These are phyloP conservation scores for Archegozetes longisetosus DNA, from an alignment of 1,140 invertebrate species.

Conservation along the genomic window DNA sequence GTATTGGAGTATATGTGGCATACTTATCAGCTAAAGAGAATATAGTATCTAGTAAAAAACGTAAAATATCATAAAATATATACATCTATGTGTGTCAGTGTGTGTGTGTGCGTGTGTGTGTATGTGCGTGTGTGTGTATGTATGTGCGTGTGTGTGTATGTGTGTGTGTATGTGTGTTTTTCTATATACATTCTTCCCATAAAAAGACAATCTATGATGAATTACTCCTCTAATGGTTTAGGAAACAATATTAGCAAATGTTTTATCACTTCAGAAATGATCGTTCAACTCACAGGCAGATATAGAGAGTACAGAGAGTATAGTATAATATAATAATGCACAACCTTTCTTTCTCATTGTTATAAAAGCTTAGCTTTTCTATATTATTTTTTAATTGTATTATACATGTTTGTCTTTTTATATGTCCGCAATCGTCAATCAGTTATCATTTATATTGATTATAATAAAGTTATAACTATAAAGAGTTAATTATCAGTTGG, in stretches of 20 bases:
- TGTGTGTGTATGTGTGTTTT: neutral
- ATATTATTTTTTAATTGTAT: no score
- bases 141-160: neutral
- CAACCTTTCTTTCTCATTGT: no score
- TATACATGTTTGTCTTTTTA: no score
- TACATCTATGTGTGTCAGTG: neutral
- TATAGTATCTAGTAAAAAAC: neutral
- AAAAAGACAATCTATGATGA: neutral
- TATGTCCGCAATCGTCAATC: no score
- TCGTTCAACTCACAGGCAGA: no score
- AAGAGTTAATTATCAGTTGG: no score
- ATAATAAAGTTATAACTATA: no score
- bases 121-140: neutral
- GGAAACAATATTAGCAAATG: neutral
- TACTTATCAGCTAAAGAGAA: neutral
- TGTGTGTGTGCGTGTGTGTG: neutral
- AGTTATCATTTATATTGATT: no score
- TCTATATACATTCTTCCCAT: neutral
- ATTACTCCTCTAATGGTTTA: neutral
- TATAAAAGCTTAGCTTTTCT: no score
- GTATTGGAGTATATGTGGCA: neutral
- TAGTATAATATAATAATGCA: no score
- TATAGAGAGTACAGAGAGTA: no score
- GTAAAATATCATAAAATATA: neutral
- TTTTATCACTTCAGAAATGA: neutral